Evolutionary conservation across 1,140 invertebrate genomes (phyloP).

Genomic region (Drosophila azteca): DNA sequence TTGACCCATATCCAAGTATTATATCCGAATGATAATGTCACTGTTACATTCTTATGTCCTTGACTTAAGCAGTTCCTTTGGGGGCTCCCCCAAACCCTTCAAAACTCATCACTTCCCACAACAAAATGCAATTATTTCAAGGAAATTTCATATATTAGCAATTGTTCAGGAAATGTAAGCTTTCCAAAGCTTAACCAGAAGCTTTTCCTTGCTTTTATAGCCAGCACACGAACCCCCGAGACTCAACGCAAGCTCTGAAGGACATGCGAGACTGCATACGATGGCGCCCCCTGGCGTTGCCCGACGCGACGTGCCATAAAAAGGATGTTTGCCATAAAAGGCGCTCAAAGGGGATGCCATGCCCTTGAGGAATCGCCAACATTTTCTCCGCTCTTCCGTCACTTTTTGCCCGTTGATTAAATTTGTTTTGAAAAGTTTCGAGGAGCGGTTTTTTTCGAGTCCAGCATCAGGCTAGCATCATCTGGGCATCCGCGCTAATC

Average conservation of each 20-base stretch:
- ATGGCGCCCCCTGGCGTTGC: slow-evolving; percentile 44
- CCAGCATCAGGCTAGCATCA: slow-evolving; percentile 1
- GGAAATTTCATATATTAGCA: not conserved
- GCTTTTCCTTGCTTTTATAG: slow-evolving; percentile 28
- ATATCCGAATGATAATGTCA: too few relatives aligned
- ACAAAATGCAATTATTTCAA: not conserved
- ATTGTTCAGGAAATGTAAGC: not conserved
- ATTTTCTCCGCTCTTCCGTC: slow-evolving; percentile 7
- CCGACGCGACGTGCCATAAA: slow-evolving; percentile 37
- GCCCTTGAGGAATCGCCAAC: not conserved
- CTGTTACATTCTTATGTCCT: too few relatives aligned
- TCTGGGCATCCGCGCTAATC: slow-evolving; percentile 23
- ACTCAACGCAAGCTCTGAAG: slow-evolving; percentile 14
- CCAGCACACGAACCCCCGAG: slow-evolving; percentile 12
- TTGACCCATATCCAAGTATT: too few relatives aligned
- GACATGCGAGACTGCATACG: slow-evolving; percentile 3
- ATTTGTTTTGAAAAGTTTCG: slow-evolving; percentile 14
- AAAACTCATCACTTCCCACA: too few relatives aligned
- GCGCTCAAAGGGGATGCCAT: too few relatives aligned
- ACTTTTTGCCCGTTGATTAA: slow-evolving; percentile 23
- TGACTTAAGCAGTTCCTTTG: too few relatives aligned
- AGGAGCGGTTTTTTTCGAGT: not conserved
- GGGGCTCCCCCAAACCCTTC: too few relatives aligned
- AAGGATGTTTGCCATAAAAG: slow-evolving; percentile 45
- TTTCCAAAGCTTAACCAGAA: not conserved